Conservation (phyloP, 2,888 invertebrate species). For the Volucella inanis region DNA sequence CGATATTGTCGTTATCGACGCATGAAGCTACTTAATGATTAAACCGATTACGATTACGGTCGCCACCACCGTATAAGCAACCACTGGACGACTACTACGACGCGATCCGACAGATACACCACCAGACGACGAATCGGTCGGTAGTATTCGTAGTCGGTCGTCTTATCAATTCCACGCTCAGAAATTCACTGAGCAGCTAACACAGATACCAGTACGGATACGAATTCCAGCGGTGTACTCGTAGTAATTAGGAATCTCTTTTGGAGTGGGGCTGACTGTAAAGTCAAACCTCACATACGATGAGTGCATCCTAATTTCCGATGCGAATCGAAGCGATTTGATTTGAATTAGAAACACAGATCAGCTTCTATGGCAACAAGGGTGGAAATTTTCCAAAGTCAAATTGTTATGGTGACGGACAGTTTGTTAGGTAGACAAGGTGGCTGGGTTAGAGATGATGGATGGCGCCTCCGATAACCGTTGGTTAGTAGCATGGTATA, state of each 20-base stretch:
- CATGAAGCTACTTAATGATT: conserved; percentile 51
- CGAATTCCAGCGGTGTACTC: too few species aligned
- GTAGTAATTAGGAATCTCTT: not conserved
- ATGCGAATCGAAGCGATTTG: conserved; percentile 3
- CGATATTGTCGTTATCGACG: conserved; percentile 53
- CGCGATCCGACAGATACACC: not conserved
- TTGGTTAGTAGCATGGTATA: too few species aligned
- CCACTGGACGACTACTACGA: not conserved
- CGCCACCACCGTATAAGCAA: not conserved
- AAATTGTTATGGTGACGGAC: not conserved
- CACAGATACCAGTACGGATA: not conserved
- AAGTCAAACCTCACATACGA: not conserved
- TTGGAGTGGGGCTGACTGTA: not conserved
- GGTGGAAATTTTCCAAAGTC: conserved; percentile 50
- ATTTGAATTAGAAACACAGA: conserved; percentile 12
- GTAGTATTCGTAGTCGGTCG: conserved; percentile 3
- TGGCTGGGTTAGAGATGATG: not conserved
- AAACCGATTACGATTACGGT: too few species aligned
- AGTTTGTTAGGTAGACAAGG: not conserved
- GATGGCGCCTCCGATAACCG: too few species aligned
- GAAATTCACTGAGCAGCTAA: conserved; percentile 12
- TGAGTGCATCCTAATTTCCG: conserved; percentile 33
- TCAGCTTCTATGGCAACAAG: conserved; percentile 22
- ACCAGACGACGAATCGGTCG: too few species aligned
- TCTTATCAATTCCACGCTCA: conserved; percentile 62